Percentiles rank a stretch among this genome's conserved stretches.
Evolutionary conservation across 2,113 vertebrate species (phyloP).

Genomic region (Pituophis catenifer): DNA sequence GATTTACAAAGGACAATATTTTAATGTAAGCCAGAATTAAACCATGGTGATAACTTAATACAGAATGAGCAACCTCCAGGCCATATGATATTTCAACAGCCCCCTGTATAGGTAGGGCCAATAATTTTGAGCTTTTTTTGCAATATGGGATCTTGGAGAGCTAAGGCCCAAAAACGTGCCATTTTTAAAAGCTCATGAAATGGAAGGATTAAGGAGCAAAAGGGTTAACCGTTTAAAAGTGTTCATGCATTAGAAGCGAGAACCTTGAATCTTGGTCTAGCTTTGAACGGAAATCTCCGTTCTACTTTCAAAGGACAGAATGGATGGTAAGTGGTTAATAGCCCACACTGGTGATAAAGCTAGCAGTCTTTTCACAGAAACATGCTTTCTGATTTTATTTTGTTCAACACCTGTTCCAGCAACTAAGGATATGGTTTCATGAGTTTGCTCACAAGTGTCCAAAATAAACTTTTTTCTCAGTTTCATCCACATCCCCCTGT

Average conservation of each 20-base stretch:
- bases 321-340: background rate
- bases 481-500: conserved; percentile 46
- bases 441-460: conserved; percentile 31
- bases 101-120: background rate
- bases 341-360: background rate
- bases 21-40: background rate
- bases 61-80: background rate
- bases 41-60: background rate
- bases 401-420: conserved; percentile 45
- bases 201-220: background rate
- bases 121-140: background rate
- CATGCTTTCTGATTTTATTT: background rate
- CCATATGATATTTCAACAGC: background rate
- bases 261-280: background rate
- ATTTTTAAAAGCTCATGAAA: background rate
- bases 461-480: conserved; percentile 39
- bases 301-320: background rate
- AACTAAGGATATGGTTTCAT: background rate
- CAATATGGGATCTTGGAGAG: background rate
- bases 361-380: too few species aligned
- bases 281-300: background rate
- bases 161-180: background rate
- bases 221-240: background rate
- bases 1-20: background rate
- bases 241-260: background rate